phyloP scores from a whole-genome alignment of 2,888 invertebrate species.

The Tryphoninae sp. region DNA sequence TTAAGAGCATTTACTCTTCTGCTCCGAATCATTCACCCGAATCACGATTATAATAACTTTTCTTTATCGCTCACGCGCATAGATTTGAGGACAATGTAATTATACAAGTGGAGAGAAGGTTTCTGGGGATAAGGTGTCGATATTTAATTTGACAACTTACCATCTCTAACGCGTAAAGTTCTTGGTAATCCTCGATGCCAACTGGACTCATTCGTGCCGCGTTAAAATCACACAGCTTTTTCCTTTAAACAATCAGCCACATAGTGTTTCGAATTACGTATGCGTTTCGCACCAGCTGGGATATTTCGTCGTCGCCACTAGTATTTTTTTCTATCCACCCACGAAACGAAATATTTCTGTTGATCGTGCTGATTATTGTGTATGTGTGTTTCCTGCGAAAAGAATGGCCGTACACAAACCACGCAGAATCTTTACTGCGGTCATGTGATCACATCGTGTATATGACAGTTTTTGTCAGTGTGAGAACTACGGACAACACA shows the following conservation, averaged over 20 bases:
- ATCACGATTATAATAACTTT: not conserved
- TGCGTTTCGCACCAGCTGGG: not conserved
- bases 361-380: slow-evolving; percentile 7
- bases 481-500: not conserved
- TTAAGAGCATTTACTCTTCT: slow-evolving; percentile 4
- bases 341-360: slow-evolving; percentile 22
- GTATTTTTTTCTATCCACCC: slow-evolving; percentile 9
- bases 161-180: slow-evolving; percentile 64
- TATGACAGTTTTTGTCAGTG: slow-evolving; percentile 4
- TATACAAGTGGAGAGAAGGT: not conserved
- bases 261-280: slow-evolving; percentile 8
- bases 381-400: slow-evolving; percentile 32
- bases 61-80: slow-evolving; percentile 22
- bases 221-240: slow-evolving; percentile 10
- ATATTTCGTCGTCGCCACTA: slow-evolving; percentile 1
- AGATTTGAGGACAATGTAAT: slow-evolving; percentile 11
- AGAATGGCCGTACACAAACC: slow-evolving; percentile 45
- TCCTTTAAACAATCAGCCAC: slow-evolving; percentile 32
- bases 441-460: slow-evolving; percentile 51
- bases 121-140: not conserved
- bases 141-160: slow-evolving; percentile 57
- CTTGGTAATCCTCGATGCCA: slow-evolving; percentile 61
- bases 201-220: slow-evolving; percentile 55
- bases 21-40: not conserved
- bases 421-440: slow-evolving; percentile 48